A percentile compares a stretch with the other conserved stretches of the same genome.
Evolutionary conservation across 2,113 vertebrate species (phyloP).

Genomic region (Thalassarche chlororhynchos): DNA sequence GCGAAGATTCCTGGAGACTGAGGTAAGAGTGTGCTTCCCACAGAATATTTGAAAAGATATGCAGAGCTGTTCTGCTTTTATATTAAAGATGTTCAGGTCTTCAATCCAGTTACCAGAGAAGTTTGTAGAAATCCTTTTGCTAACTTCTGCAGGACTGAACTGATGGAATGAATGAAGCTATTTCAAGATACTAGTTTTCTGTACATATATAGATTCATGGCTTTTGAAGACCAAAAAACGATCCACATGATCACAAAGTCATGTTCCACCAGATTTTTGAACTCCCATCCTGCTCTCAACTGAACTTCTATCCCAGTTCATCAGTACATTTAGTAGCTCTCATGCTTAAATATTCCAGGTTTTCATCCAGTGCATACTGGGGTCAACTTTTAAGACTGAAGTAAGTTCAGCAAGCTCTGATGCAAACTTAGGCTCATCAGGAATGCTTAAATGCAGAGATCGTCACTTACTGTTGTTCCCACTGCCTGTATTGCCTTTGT

Average conservation of each 20-base stretch:
- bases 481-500: background rate
- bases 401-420: background rate
- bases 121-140: background rate
- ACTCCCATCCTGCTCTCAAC: background rate
- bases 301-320: background rate
- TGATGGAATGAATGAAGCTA: background rate
- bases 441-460: background rate
- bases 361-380: background rate
- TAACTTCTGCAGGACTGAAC: background rate
- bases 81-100: background rate
- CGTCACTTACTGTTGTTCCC: background rate
- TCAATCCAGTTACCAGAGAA: background rate
- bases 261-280: background rate
- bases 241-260: background rate
- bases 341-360: background rate
- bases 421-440: background rate
- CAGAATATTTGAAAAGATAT: background rate
- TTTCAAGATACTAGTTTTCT: background rate
- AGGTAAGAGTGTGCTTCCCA: constrained; percentile 77
- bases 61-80: background rate
- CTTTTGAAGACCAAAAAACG: background rate
- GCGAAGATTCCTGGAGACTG: constrained; percentile 93
- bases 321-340: background rate
- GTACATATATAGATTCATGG: background rate
- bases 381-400: background rate